Evolutionary conservation across 1,140 invertebrate species (phyloP), one percentile per base, ranked within the genome.

Genomic region (Drosophila asahinai): DNA sequence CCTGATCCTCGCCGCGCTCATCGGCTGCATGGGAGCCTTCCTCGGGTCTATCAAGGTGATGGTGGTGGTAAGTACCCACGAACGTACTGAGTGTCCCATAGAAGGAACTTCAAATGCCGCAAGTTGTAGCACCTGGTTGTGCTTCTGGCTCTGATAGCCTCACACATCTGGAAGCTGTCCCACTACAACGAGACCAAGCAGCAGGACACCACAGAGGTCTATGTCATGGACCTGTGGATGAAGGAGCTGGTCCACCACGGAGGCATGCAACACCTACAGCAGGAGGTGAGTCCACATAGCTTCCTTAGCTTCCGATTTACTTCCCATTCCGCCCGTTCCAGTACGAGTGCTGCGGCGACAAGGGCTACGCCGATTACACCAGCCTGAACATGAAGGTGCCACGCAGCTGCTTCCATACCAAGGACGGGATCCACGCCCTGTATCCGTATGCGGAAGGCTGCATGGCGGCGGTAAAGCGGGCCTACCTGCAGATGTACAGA

Each of bases 11-110:
- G 73, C 82, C 15, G 74, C 91, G 0, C 48, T 92, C 4, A 66
- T 92, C 14, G 91, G 91, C 33, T 92, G 91, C 25, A 43, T 72
- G 7, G 91, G 84, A 5, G 87, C 91, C 19, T 83, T 90, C 22
- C 36, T 92, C 25, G 91, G 87, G 40, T 92, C 91, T 40, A 89
- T 92, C 25, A 91, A 91, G 52, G 82, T 92, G 27, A 62, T 92
- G 38, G 70, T 81, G 33, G 63, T 86, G 74, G 91, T 92, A 55
- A 80, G 80, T 61, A 61, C 12, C 4, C 3, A 36, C 2, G 5
- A 2, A 0, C 14, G n/a, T n/a, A 45, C 2, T 25, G 8, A 11
- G 8, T 38, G 17, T 12, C 15, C 19, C 15, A 25, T 33, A 19
- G n/a, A n/a, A 11, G 43, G 30, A 51, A 71, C 38, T 59, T 43